Conservation (phyloP, 2,888 invertebrate genomes). For the Tenthredo livida region DNA sequence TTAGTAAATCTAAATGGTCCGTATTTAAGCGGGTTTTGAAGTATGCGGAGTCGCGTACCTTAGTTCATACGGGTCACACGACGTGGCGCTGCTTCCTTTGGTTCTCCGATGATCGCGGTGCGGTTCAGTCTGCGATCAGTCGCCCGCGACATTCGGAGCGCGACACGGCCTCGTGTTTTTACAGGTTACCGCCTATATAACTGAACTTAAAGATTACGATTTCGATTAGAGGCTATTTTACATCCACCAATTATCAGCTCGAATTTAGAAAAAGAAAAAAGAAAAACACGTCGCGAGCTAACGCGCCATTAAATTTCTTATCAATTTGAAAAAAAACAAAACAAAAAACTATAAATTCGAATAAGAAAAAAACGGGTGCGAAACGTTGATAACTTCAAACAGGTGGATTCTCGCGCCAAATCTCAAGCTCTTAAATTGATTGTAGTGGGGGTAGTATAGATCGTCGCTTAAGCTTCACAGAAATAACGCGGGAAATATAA, state of each 20-base stretch:
- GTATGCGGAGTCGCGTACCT: constrained; percentile 10
- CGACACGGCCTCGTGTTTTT: constrained; percentile 70
- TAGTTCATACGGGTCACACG: constrained; percentile 27
- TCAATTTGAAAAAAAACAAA: background rate
- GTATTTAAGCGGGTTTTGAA: constrained; percentile 19
- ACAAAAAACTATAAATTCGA: background rate
- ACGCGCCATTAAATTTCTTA: background rate
- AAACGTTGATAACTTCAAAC: background rate
- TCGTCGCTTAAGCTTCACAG: background rate
- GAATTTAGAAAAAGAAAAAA: background rate
- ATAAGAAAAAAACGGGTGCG: background rate
- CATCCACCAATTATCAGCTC: background rate
- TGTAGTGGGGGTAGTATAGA: background rate
- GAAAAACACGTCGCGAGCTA: background rate
- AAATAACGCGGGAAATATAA: background rate
- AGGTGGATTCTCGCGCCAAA: background rate
- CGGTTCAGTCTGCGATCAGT: constrained; percentile 74
- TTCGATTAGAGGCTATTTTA: constrained; percentile 35
- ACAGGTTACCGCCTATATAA: constrained; percentile 21
- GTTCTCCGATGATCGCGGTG: constrained; percentile 34
- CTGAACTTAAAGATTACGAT: constrained; percentile 28
- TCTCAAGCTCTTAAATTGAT: background rate
- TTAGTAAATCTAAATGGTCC: constrained; percentile 24
- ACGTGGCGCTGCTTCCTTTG: constrained; percentile 37
- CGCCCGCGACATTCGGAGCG: constrained; percentile 77